Percentiles rank a stretch among this genome's conserved stretches.
Conservation (phyloP, 2,888 invertebrate species). For the Ichneumoninae sp. region DNA sequence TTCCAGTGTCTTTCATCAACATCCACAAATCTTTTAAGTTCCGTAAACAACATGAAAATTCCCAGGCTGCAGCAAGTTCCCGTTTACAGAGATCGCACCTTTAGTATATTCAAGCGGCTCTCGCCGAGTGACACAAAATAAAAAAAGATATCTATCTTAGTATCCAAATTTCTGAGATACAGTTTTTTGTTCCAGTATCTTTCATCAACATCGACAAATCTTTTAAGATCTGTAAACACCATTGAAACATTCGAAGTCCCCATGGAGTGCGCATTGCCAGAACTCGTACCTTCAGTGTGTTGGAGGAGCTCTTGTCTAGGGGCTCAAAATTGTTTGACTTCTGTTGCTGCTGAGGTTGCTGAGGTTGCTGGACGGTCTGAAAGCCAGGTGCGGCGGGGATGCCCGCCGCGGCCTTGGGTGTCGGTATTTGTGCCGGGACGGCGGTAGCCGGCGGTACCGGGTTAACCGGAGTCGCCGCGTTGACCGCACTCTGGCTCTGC, state of each 20-base stretch:
- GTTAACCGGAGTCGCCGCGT: conserved; percentile 60
- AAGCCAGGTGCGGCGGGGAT: conserved; percentile 14
- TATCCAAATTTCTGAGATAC: too few species aligned
- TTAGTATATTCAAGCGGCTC: too few species aligned
- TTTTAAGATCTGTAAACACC: background rate
- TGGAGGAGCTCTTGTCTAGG: conserved; percentile 83
- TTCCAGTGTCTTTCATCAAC: too few species aligned
- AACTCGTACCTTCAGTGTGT: conserved; percentile 82
- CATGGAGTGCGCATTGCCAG: too few species aligned
- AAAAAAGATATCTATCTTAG: too few species aligned
- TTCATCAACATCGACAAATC: too few species aligned
- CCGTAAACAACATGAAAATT: too few species aligned
- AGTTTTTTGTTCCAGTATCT: too few species aligned
- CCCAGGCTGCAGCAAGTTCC: too few species aligned
- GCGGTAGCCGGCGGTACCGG: conserved; percentile 54
- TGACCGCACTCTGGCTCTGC: conserved; percentile 76
- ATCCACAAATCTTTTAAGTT: too few species aligned
- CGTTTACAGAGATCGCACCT: too few species aligned
- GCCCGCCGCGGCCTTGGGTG: conserved; percentile 25
- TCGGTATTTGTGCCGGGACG: conserved; percentile 59
- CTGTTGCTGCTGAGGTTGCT: conserved; percentile 72
- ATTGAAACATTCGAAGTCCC: background rate
- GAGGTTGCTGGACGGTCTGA: conserved; percentile 61
- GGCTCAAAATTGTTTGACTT: conserved; percentile 82
- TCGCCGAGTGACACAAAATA: too few species aligned